Conservation (phyloP, 2,113 vertebrate species). For the Cyprinus carpio region DNA sequence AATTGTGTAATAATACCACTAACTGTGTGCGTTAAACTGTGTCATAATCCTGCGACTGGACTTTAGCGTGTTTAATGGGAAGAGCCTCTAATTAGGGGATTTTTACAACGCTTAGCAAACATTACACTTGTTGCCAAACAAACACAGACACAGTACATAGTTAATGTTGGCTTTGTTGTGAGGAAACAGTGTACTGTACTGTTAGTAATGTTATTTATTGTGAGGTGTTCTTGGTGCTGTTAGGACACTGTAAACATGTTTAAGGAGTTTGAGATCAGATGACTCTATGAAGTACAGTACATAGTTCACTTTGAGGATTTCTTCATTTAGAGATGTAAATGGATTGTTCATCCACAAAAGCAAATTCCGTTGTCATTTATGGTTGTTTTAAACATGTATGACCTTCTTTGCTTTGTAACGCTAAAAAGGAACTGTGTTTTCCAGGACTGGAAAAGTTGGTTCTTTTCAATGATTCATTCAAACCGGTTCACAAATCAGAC, state of each 20-base stretch:
- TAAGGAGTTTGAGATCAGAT: slow-evolving; percentile 26
- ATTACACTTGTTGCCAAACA: slow-evolving; percentile 48
- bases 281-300: neutral
- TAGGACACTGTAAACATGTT: slow-evolving; percentile 9
- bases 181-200: neutral
- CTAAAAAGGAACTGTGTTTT: neutral
- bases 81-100: slow-evolving; percentile 61
- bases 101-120: slow-evolving; percentile 60
- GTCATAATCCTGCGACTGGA: slow-evolving; percentile 56
- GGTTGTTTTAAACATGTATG: neutral
- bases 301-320: neutral
- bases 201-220: slow-evolving; percentile 29
- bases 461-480: neutral
- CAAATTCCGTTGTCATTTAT: neutral
- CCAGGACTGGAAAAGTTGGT: neutral
- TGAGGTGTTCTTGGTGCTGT: slow-evolving; percentile 32
- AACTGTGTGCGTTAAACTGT: slow-evolving; percentile 58
- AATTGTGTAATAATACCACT: slow-evolving; percentile 59
- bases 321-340: neutral
- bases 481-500: neutral
- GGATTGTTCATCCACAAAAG: neutral
- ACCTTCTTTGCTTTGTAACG: neutral
- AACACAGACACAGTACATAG: slow-evolving; percentile 69
- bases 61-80: slow-evolving; percentile 75
- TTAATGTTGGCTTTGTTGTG: slow-evolving; percentile 61